phyloP scores from a whole-genome alignment of 2,888 invertebrate species.

The Hirtodrosophila confusa region DNA sequence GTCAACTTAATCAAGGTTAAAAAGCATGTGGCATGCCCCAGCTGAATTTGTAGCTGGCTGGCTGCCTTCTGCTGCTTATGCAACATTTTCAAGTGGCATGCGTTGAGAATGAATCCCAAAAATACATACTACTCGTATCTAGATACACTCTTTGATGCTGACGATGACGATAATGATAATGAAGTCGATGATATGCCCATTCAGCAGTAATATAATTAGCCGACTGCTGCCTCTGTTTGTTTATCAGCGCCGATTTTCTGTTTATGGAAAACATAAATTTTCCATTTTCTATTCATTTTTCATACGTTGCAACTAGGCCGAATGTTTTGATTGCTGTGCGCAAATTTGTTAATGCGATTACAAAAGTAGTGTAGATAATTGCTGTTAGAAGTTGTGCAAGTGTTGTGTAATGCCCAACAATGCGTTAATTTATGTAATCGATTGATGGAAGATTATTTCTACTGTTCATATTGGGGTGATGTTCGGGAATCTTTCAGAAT shows the following conservation, averaged over 20 bases:
- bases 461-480: too few species aligned
- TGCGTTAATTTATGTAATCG: constrained; percentile 28
- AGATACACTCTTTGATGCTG: constrained; percentile 30
- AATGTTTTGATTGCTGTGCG: constrained; percentile 27
- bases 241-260: constrained; percentile 21
- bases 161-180: constrained; percentile 19
- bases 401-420: constrained; percentile 29
- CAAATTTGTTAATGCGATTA: constrained; percentile 51
- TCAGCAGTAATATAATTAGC: constrained; percentile 35
- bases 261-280: constrained; percentile 38
- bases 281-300: constrained; percentile 20
- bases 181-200: constrained; percentile 24
- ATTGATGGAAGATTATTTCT: too few species aligned
- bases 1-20: constrained; percentile 78
- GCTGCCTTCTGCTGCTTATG: too few species aligned
- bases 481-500: too few species aligned
- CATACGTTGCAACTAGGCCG: constrained; percentile 25
- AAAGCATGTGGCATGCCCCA: constrained; percentile 50
- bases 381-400: constrained; percentile 36
- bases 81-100: constrained; percentile 45
- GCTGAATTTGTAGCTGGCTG: background rate
- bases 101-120: constrained; percentile 9
- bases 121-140: constrained; percentile 9
- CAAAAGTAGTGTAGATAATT: constrained; percentile 19
- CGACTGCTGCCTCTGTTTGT: constrained; percentile 25